phyloP scores from a whole-genome alignment of 2,113 vertebrate genomes.

The Sphaerodactylus townsendi region DNA sequence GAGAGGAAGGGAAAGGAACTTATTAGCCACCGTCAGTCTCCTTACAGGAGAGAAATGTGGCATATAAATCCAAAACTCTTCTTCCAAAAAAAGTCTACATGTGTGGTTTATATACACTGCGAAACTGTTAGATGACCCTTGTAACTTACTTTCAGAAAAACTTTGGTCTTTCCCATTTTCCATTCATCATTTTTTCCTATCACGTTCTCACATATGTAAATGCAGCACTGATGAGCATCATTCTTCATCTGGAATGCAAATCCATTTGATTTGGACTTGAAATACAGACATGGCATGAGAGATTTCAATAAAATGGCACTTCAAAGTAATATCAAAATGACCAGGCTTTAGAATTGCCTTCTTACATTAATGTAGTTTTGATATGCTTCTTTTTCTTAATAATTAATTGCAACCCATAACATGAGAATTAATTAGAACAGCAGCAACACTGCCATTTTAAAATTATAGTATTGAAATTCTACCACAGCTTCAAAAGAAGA shows the following conservation, averaged over 20 bases:
- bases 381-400: not conserved
- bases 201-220: constrained; percentile 77
- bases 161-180: constrained; percentile 92
- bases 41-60: no score
- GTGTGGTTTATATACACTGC: not conserved
- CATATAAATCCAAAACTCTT: no score
- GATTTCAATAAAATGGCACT: constrained; percentile 18
- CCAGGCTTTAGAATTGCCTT: constrained; percentile 12
- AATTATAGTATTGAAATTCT: not conserved
- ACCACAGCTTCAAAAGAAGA: not conserved
- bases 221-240: constrained; percentile 73
- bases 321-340: not conserved
- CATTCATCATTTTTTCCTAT: constrained; percentile 83
- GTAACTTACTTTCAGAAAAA: constrained; percentile 92
- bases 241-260: constrained; percentile 70
- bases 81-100: no score
- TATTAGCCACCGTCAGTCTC: no score
- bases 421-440: not conserved
- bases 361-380: not conserved
- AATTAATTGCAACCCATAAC: not conserved
- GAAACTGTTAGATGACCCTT: not conserved
- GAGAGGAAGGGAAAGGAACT: no score
- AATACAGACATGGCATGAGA: constrained; percentile 25
- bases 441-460: not conserved
- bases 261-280: constrained; percentile 47